These are phyloP conservation scores for Aythya baeri DNA, from an alignment of 2,113 vertebrate genomes.

Conservation along the genomic window DNA sequence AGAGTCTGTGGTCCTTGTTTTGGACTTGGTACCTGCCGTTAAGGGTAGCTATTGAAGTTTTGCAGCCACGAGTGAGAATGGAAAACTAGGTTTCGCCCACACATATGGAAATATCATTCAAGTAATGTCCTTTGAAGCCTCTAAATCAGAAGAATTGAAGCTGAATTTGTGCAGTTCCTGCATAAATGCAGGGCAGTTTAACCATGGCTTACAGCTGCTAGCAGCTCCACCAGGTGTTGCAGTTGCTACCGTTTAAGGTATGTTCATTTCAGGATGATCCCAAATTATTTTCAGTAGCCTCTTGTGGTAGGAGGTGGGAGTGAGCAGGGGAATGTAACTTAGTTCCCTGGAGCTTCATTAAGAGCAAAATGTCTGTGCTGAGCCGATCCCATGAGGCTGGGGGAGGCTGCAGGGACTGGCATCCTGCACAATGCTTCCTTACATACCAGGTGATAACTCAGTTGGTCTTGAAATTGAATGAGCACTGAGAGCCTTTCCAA, in stretches of 20 bases:
- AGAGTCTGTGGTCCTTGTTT: not conserved
- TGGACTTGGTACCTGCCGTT: not conserved
- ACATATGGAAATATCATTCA: slow-evolving; percentile 33
- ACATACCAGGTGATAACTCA: not conserved
- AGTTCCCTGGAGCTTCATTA: no score
- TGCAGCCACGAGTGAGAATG: not conserved
- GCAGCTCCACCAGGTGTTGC: not conserved
- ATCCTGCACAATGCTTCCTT: not conserved
- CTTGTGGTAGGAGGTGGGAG: not conserved
- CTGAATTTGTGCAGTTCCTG: not conserved
- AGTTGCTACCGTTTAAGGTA: not conserved
- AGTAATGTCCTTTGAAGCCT: not conserved
- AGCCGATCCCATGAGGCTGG: rapidly evolving
- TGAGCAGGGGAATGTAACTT: not conserved
- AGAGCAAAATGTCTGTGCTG: not conserved
- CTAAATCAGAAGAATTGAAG: not conserved
- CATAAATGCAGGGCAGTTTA: not conserved
- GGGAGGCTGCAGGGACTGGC: not conserved
- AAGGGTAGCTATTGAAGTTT: not conserved
- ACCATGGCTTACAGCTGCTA: not conserved
- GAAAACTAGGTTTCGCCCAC: not conserved
- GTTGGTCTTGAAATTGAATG: not conserved
- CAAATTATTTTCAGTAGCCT: not conserved
- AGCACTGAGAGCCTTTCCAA: not conserved
- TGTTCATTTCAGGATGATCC: not conserved